Evolutionary conservation across 2,888 invertebrate species (phyloP), one percentile per base, ranked within the genome.

Genomic region (Apomyelois bistriatella): DNA sequence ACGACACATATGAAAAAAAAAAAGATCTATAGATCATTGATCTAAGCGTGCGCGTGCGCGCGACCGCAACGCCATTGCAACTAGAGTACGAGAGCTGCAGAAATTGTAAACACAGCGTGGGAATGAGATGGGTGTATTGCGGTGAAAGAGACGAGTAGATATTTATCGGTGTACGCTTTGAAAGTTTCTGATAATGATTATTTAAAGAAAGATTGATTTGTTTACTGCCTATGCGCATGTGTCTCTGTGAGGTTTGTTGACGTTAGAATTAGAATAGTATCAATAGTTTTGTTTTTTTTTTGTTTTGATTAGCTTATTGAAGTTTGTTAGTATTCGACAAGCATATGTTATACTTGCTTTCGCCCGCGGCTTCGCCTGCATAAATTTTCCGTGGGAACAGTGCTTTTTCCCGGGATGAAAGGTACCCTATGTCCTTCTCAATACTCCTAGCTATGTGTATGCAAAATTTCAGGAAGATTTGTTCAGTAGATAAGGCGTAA

Each of bases 91-190:
- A 13, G 53, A 58, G 61, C 64, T 65, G 74, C 72, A 74, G 78
- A 82, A 81, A 79, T 77, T 75, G 76, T 85, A 86, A 85, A 84
- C 82, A 85, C 59, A 60, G 59, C 16, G 74, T 38, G 65, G 28
- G 72, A 77, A 52, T 54, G 68, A 62, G 75, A 78, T 49, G 48
- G 60, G 54, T 52, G 53, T 74, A 77, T 63, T 5, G 58, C 37
- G 62, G 12, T 49, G 49, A 77, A 80, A 60, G 74, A 58, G 82
- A 81, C 46, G 55, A 58, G 37, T 51, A 55, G 58, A 53, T 60
- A 61, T 79, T 72, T 77, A 77, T 74, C 70, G 68, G 67, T 70
- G 52, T 62, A 56, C 58, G 57, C 48, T 55, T 71, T 68, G 70
- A 72, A 67, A 66, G 63, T 70, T 62, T 58, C 63, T 65, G 54